phyloP scores from a whole-genome alignment of 2,888 invertebrate species.

The Chalcis sispes region DNA sequence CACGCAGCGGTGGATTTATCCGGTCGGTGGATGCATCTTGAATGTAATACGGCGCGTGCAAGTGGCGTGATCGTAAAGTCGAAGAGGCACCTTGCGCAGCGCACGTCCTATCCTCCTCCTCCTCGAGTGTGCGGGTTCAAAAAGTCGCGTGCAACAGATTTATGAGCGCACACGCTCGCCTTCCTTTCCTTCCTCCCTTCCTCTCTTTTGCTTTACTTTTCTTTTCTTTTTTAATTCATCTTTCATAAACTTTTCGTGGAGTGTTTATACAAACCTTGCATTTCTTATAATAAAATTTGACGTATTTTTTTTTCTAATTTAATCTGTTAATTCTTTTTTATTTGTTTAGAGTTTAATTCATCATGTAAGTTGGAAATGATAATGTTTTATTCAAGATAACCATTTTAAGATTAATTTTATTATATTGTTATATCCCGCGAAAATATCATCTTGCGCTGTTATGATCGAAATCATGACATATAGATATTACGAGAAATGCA shows the following conservation, averaged over 20 bases:
- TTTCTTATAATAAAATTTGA: neutral
- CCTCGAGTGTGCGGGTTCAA: too few species aligned
- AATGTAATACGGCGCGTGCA: neutral
- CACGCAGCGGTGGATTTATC: too few species aligned
- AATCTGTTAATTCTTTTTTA: neutral
- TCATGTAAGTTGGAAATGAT: too few species aligned
- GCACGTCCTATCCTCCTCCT: conserved; percentile 1
- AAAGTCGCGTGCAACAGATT: conserved; percentile 44
- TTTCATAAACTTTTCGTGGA: neutral
- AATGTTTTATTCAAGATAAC: too few species aligned
- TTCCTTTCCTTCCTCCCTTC: conserved; percentile 21
- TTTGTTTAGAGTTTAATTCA: neutral
- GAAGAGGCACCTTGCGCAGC: neutral
- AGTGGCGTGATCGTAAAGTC: neutral
- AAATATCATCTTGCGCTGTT: too few species aligned
- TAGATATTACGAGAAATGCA: too few species aligned
- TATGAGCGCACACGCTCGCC: conserved; percentile 48
- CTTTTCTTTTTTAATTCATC: too few species aligned
- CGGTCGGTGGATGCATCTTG: too few species aligned
- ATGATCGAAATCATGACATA: too few species aligned
- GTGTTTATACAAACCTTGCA: neutral
- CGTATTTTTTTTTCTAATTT: neutral
- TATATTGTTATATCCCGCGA: too few species aligned
- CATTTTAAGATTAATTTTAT: too few species aligned
- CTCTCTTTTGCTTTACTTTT: neutral